Base-by-base conservation (phyloP, 2,113 vertebrate genomes). In the Acrocephalus kingi region DNA sequence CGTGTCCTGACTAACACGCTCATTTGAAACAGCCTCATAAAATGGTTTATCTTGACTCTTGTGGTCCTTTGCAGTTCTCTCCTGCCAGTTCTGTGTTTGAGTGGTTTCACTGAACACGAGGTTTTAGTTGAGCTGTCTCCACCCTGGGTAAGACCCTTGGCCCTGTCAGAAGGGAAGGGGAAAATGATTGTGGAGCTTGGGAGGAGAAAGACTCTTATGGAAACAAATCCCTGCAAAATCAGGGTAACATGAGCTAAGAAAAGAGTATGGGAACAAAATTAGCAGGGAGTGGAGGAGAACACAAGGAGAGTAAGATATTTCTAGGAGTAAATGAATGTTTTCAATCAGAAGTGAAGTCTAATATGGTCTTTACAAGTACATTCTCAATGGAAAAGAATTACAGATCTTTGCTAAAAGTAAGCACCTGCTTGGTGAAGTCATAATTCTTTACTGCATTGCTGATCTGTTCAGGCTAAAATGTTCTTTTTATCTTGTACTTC, bases 51-150 rank as follows among this genome's bases (percentile, higher is more conserved):
- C 28, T n/a, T 7, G 7, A 7, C 19, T 77, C 14, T 28, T 51
- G 13, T 2, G 1, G 23, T 20, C 64, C 71, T 72, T 7, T 10
- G 52, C 67, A 20, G 8, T 46, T 43, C 43, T 49, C 8, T 76
- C 33, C 52, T 59, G 25, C 21, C 27, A 51, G 6, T 18, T 7
- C 22, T 7, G n/a, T 14, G 35, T 67, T 33, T 59, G 68, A 41
- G 2, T 11, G 0, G 1, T 23, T 54, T 41, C 58, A 39, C 1
- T 21, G 46, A 56, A 28, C 8, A 1, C 0, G 0, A 14, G 56
- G 51, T 41, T 80, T 45, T 62, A 73, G 37, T 2, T 54, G 37
- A n/a, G 33, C 43, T 19, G 15, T 39, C 54, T 76, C 45, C 21
- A 7, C 1, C 4, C 27, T 56, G 62, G 22, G 23, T 46, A 39